Evolutionary conservation across 2,113 vertebrate species (phyloP).

Genomic region (Larimichthys polyactis): DNA sequence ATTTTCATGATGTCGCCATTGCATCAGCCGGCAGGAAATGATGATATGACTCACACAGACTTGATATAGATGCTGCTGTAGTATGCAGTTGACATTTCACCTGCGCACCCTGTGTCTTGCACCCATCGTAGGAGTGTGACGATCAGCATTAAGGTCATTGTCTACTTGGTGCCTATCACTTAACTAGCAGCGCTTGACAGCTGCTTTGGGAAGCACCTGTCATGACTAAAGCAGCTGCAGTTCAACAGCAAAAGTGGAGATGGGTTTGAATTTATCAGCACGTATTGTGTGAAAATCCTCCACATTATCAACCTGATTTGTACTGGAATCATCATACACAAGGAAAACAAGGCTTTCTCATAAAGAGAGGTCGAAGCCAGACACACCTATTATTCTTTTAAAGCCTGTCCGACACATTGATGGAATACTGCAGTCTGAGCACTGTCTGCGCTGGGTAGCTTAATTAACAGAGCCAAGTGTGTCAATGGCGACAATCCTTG

Average conservation of each 20-base stretch:
- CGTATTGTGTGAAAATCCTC: not conserved
- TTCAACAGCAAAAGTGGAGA: not conserved
- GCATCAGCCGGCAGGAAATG: conserved; percentile 1
- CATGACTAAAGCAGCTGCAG: not conserved
- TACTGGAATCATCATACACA: conserved; percentile 3
- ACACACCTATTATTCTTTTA: conserved; percentile 52
- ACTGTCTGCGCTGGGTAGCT: conserved; percentile 43
- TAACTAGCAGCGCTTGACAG: conserved; percentile 25
- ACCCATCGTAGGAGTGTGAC: conserved; percentile 12
- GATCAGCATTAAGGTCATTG: conserved; percentile 43
- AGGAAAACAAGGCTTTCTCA: not conserved
- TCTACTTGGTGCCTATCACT: conserved; percentile 17
- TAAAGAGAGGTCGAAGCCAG: conserved; percentile 36
- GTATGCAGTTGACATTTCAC: not conserved
- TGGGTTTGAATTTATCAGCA: not conserved
- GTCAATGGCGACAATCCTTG: conserved; percentile 15
- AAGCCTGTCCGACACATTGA: conserved; percentile 46
- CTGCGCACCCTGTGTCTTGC: not conserved
- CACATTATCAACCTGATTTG: conserved; percentile 14
- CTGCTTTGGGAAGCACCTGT: conserved; percentile 3
- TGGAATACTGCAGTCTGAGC: conserved; percentile 41
- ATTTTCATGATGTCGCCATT: conserved; percentile 3
- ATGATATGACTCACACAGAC: not conserved
- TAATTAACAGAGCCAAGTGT: conserved; percentile 56
- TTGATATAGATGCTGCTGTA: not conserved